These are phyloP conservation scores for Netelia virgata DNA, from an alignment of 2,888 invertebrate species.

Conservation along the genomic window DNA sequence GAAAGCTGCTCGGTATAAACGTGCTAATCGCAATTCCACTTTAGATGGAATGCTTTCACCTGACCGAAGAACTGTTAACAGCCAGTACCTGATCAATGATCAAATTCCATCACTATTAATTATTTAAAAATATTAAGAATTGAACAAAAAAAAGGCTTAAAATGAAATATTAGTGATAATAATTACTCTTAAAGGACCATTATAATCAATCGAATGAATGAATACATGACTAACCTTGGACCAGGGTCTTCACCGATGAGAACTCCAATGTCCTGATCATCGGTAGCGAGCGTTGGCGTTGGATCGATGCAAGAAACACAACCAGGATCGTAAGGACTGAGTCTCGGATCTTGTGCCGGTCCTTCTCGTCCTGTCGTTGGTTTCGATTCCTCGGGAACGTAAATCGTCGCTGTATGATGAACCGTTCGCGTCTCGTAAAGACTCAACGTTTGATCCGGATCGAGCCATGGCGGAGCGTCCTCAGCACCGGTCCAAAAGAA, in stretches of 20 bases:
- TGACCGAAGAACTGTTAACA: constrained; percentile 91
- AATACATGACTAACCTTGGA: constrained; percentile 75
- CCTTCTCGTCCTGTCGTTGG: constrained; percentile 32
- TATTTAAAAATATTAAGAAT: neutral
- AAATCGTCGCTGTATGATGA: constrained; percentile 81
- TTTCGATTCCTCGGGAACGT: constrained; percentile 73
- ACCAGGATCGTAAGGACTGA: constrained; percentile 71
- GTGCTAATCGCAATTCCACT: constrained; percentile 91
- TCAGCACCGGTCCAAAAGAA: constrained; percentile 96
- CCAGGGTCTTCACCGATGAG: constrained; percentile 82
- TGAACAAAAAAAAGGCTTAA: constrained; percentile 5
- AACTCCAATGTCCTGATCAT: constrained; percentile 81
- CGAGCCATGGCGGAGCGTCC: constrained; percentile 90
- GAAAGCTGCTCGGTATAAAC: constrained; percentile 93
- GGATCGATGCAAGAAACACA: constrained; percentile 81
- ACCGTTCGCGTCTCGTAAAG: constrained; percentile 82
- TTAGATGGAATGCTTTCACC: constrained; percentile 86
- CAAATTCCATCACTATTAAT: neutral
- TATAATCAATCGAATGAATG: constrained; percentile 15
- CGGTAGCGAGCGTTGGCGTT: constrained; percentile 78
- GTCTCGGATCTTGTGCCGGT: constrained; percentile 38
- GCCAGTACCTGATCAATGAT: constrained; percentile 89
- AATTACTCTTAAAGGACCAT: too few species aligned
- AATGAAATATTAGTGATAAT: constrained; percentile 2
- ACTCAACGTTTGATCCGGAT: constrained; percentile 84